Evolutionary conservation across 1,140 invertebrate genomes (phyloP), one percentile per base, ranked within the genome.

Genomic region (Drosophila pruinosa): DNA sequence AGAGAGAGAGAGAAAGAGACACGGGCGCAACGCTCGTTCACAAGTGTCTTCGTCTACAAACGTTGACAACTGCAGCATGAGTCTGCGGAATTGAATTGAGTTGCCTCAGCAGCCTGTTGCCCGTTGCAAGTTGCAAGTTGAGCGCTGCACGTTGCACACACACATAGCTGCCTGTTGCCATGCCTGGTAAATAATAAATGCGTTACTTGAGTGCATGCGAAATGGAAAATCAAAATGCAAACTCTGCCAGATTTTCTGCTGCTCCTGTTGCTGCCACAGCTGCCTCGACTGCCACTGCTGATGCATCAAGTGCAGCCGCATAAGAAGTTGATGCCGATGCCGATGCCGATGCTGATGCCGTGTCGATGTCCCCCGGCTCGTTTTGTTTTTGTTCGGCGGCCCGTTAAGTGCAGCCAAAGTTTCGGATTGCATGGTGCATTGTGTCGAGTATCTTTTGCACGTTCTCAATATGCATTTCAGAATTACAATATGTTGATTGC

Each of bases 401-500:
- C 80, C 80, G 81, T 85, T 85, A 85, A 85, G 80, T 81, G 77
- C 73, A 86, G 43, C 72, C 52, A 62, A 71, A 64, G 72, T 69
- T 58, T 72, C 68, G 47, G 56, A 77, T 77, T 81, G 78, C 75
- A 61, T 48, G 28, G 39, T 21, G 56, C 65, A 63, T 69, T 69
- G 65, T 69, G 38, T 22, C 21, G 47, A 54, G 64, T 76, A 86
- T 81, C 77, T 85, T 79, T 86, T 85, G 80, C 80, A 85, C 81
- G 81, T 88, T 86, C 81, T 75, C 81, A 85, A 85, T 85, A 85
- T 85, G 81, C 81, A 88, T 85, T 86, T 86, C 82, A 73, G 82
- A 77, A 85, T 85, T 86, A 88, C 80, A 85, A 85, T 85, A 85
- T 81, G 81, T 81, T 85, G 80, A 85, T 85, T 85, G 81, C 82